Evolutionary conservation across 2,797 vertebrate species (phyloP), one percentile per base, ranked within the genome.

Genomic region (Zenarchopterus dispar): DNA sequence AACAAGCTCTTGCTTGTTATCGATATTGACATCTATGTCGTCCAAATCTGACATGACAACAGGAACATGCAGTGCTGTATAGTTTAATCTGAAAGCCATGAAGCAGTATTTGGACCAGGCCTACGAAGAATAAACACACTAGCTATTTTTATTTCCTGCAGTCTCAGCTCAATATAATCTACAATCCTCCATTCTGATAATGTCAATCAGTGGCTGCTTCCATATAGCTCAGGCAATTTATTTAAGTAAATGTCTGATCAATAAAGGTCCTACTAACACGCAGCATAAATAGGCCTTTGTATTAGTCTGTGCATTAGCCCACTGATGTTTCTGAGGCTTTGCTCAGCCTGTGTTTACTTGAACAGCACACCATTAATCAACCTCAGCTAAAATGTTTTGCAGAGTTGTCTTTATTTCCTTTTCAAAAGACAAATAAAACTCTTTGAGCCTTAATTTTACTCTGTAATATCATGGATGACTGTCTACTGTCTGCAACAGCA

Each of bases 231-330:
- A 75, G 60, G 85, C 85, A 81, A 88, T 93, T 91, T 88, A 91
- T 93, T 89, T 89, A 87, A 90, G 88, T 89, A 91, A 93, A 91
- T 56, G 84, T 87, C 73, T 75, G 73, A 93, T 93, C 91, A 87
- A 92, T 93, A 92, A 74, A 67, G 71, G 75, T 70, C 71, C 75
- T 62, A 73, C 77, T 79, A 86, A 88, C 85, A 74, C 59, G 28
- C 67, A 73, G 74, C 88, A 87, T 87, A 83, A 88, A 86, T 55
- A 87, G 80, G 72, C 65, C 70, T 70, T 61, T 82, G 82, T 78
- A 84, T 90, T 86, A 89, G 72, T 63, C 69, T 68, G 61, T 82
- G 82, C 78, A 84, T 90, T 86, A 89, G 84, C 73, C 67, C 69
- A 64, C 80, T 77, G 78, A 82, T 76, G 80, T 78, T 69, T 86